Evolutionary conservation across 2,113 vertebrate genomes (phyloP).

Genomic region (Acrocephalus arundinaceus): DNA sequence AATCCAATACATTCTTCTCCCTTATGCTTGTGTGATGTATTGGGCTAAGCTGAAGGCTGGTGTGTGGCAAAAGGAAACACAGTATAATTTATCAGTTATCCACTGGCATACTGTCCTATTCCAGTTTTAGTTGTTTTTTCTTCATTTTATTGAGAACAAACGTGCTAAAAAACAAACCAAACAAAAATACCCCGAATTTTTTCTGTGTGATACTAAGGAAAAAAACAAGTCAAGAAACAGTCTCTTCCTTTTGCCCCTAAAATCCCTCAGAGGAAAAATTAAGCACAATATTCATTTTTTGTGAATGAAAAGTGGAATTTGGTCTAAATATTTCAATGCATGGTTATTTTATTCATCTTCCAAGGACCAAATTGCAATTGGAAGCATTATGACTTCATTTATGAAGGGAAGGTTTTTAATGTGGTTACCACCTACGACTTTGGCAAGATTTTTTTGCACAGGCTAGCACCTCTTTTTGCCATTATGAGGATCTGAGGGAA

Average conservation of each 20-base stretch:
- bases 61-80: background rate
- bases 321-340: background rate
- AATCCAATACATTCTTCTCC: background rate
- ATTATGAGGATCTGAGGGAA: background rate
- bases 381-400: background rate
- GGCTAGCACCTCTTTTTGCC: background rate
- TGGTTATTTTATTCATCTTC: background rate
- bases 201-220: background rate
- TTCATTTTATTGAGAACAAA: background rate
- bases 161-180: background rate
- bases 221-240: background rate
- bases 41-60: conserved; percentile 12
- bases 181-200: background rate
- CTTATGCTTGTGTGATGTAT: background rate
- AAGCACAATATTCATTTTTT: background rate
- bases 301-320: background rate
- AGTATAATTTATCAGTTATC: conserved; percentile 16
- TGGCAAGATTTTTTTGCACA: background rate
- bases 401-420: background rate
- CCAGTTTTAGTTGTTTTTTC: background rate
- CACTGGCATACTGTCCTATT: background rate
- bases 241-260: background rate
- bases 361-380: background rate
- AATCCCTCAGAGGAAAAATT: background rate
- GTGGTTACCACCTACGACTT: background rate